These are phyloP conservation scores for Cephalotes varians DNA, from an alignment of 2,888 invertebrate genomes.

Conservation along the genomic window DNA sequence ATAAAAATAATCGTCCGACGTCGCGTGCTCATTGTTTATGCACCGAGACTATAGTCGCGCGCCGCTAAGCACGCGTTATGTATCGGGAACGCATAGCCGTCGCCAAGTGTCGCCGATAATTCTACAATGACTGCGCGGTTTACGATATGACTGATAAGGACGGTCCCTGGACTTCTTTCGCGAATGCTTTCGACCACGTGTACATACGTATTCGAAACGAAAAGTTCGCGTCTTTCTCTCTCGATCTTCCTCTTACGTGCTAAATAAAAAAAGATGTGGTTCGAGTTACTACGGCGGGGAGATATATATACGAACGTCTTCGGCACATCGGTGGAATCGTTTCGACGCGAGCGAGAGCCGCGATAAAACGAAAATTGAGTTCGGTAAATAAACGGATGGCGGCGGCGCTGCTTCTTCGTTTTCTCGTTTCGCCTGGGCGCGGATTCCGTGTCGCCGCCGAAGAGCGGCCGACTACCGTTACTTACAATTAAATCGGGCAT, in stretches of 20 bases:
- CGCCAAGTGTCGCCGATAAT: neutral
- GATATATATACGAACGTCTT: neutral
- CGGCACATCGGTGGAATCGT: neutral
- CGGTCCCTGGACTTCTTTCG: neutral
- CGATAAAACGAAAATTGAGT: constrained; percentile 13
- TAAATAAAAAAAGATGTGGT: neutral
- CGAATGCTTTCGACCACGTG: neutral
- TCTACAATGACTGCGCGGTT: neutral
- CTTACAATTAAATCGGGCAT: constrained; percentile 45
- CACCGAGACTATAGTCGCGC: constrained; percentile 17
- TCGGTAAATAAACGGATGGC: neutral
- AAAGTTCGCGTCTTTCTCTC: neutral
- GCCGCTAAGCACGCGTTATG: constrained; percentile 1
- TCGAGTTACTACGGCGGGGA: too few relatives aligned
- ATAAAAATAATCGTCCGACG: constrained; percentile 38
- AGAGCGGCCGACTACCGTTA: constrained; percentile 29
- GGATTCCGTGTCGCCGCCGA: neutral
- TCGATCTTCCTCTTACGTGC: neutral
- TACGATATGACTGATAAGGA: neutral
- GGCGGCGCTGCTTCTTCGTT: constrained; percentile 3
- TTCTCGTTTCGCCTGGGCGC: constrained; percentile 17
- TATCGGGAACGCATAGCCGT: neutral
- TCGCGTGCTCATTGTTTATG: neutral
- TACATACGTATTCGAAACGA: neutral
- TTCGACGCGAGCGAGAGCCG: neutral